phyloP scores from a whole-genome alignment of 37 sponge, comb jelly and placozoan genomes.

The Corticium candelabrum region DNA sequence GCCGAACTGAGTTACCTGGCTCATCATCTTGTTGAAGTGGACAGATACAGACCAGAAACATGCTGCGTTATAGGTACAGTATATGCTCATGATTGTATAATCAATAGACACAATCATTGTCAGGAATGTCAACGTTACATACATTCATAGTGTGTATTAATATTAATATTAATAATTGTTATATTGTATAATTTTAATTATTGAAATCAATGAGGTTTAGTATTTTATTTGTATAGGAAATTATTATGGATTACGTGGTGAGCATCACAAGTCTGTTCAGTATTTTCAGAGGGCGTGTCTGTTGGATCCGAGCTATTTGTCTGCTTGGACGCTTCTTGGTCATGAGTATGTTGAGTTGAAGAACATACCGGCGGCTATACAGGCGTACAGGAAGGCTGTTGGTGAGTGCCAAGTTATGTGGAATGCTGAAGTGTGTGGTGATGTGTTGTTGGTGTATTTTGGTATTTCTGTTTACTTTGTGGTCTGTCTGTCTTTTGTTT shows the following conservation, averaged over 20 bases:
- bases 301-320: slow-evolving; percentile 54
- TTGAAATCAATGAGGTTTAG: too few relatives aligned
- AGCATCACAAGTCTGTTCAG: slow-evolving; percentile 73
- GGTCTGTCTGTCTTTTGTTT: too few relatives aligned
- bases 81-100: too few relatives aligned
- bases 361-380: slow-evolving; percentile 74
- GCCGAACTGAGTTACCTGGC: slow-evolving; percentile 58
- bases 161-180: too few relatives aligned
- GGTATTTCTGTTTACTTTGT: too few relatives aligned
- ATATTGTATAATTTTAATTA: too few relatives aligned
- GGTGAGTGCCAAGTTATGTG: slow-evolving; percentile 31
- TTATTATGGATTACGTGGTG: slow-evolving; percentile 72
- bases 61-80: slow-evolving; percentile 47
- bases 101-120: too few relatives aligned
- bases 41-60: slow-evolving; percentile 66
- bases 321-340: slow-evolving; percentile 86
- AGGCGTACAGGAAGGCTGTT: slow-evolving; percentile 77
- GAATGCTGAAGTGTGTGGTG: too few relatives aligned
- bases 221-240: slow-evolving; percentile 37
- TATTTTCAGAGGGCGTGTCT: slow-evolving; percentile 69
- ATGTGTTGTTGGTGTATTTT: too few relatives aligned
- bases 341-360: slow-evolving; percentile 89
- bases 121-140: too few relatives aligned
- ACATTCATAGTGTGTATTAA: too few relatives aligned
- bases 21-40: slow-evolving; percentile 45